phyloP scores from a whole-genome alignment of 2,797 vertebrate genomes.

The Myotis daubentonii region DNA sequence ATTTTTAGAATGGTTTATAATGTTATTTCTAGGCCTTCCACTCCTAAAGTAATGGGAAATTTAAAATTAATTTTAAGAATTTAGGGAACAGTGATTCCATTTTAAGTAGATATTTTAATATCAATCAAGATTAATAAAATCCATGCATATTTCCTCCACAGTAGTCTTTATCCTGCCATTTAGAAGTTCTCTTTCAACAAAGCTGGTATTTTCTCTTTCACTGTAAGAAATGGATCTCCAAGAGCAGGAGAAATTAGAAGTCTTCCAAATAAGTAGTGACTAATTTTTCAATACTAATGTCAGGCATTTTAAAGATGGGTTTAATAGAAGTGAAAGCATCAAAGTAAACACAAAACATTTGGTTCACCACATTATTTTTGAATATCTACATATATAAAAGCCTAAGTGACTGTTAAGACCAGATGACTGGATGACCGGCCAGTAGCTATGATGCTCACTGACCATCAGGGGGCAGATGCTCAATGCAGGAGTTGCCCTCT shows the following conservation, averaged over 20 bases:
- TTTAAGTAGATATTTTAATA: conserved; percentile 40
- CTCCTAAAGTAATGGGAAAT: neutral
- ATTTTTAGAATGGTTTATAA: conserved; percentile 48
- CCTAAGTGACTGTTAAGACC: too few species aligned
- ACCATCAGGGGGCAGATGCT: too few species aligned
- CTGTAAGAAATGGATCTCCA: neutral
- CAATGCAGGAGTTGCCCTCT: too few species aligned
- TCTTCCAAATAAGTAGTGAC: neutral
- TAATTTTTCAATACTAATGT: conserved; percentile 21
- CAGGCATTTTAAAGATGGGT: neutral
- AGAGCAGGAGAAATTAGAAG: conserved; percentile 2
- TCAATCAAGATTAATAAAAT: neutral
- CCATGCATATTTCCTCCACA: neutral
- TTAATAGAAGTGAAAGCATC: neutral
- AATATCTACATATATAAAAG: too few species aligned
- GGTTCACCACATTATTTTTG: neutral
- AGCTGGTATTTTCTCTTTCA: neutral
- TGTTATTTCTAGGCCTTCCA: neutral
- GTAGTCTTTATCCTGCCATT: neutral
- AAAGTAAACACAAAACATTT: neutral
- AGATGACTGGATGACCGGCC: too few species aligned
- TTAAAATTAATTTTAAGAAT: conserved; percentile 54
- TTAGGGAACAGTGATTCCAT: neutral
- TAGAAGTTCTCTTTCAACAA: conserved; percentile 34
- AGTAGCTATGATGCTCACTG: too few species aligned